Evolutionary conservation across 1,140 invertebrate genomes (phyloP), one percentile per base, ranked within the genome.

Genomic region (Stegodyphus dumicola): DNA sequence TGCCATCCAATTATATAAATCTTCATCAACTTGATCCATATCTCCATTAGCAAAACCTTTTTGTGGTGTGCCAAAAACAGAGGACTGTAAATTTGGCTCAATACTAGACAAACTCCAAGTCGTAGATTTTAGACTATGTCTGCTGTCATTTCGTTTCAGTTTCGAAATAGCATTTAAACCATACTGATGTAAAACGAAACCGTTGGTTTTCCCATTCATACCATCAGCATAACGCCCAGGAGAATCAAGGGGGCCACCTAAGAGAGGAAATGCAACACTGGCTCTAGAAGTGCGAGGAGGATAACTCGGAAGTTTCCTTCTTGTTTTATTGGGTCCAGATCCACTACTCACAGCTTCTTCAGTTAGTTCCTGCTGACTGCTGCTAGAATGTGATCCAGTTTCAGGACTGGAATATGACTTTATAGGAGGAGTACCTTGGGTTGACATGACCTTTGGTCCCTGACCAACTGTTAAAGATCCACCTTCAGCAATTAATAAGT

Each of bases 1-100:
- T 0, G 95, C 95, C 96, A 98, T 98, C 97, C 97, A 98, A 86
- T 94, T 95, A 89, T 98, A 98, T 56, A 98, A 91, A 91, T 96
- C 95, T 90, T 97, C 95, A n/a, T 90, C 89, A 54, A 90, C 89
- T 71, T 89, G 88, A 51, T 89, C 86, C 56, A 84, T 77, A 54
- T 89, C 87, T 71, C 88, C 88, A 65, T 89, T 66, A 54, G 87
- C 17, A 87, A 86, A 53, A 52, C 52, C 69, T 75, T 86, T 85
- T 33, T 86, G 73, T 33, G 89, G 89, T 15, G 89, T 89, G 13
- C 85, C 87, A 87, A 86, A 49, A 88, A 87, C 66, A 70, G 88
- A 88, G 11, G 88, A 84, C 11, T 86, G 84, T 6, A 85, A 51
- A 56, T 88, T 88, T 56, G 83, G 83, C 70, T 89, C 88, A 33